Evolutionary conservation across 1,140 invertebrate genomes (phyloP).

Genomic region (Centruroides vittatus): DNA sequence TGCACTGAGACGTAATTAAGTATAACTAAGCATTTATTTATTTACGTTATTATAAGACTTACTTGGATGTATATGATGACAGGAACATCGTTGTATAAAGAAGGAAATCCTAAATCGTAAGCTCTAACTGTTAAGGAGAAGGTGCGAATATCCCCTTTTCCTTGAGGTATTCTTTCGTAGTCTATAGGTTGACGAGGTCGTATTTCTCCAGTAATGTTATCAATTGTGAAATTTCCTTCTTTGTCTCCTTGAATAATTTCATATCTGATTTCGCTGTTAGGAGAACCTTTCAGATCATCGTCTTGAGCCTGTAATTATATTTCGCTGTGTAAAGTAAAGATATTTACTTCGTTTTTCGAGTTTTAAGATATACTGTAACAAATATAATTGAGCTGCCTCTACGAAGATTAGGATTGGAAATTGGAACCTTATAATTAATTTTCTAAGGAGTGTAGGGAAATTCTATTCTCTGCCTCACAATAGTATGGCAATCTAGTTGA

Average conservation of each 20-base stretch:
- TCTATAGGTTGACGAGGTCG: slow-evolving; percentile 51
- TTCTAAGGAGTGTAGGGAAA: too few relatives aligned
- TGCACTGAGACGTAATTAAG: neutral
- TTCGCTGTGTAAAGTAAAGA: too few relatives aligned
- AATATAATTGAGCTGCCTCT: too few relatives aligned
- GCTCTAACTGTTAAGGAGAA: slow-evolving; percentile 62
- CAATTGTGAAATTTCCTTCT: slow-evolving; percentile 63
- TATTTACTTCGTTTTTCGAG: too few relatives aligned
- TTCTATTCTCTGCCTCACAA: too few relatives aligned
- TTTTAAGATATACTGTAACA: too few relatives aligned
- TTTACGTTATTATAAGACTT: slow-evolving; percentile 7
- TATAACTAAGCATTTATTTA: neutral
- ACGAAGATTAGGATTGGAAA: too few relatives aligned
- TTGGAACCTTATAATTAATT: too few relatives aligned
- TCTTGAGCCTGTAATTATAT: slow-evolving; percentile 17
- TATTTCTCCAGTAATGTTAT: slow-evolving; percentile 54
- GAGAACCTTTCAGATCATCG: slow-evolving; percentile 42
- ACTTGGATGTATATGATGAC: slow-evolving; percentile 56
- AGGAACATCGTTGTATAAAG: slow-evolving; percentile 52
- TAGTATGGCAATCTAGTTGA: too few relatives aligned
- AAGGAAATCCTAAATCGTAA: slow-evolving; percentile 59
- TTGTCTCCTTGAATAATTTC: slow-evolving; percentile 56
- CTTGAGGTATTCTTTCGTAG: slow-evolving; percentile 45
- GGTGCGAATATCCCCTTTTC: slow-evolving; percentile 46
- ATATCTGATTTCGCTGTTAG: slow-evolving; percentile 69